Conservation (phyloP, 2,113 vertebrate genomes). For the Pelvicachromis taeniatus region DNA sequence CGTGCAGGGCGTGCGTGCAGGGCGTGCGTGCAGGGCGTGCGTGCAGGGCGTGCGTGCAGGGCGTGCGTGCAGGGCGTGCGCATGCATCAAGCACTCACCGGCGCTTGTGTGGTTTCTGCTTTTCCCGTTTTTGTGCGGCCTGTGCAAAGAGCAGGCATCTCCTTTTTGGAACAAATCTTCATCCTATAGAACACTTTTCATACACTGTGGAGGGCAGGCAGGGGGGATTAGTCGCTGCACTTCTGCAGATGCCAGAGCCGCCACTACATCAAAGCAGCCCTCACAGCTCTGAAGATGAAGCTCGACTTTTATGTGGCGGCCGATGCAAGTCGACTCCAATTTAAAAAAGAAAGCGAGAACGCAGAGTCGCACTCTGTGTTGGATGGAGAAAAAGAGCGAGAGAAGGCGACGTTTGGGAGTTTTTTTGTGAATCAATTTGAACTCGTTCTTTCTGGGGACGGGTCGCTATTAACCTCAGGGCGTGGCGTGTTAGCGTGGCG, state of each 20-base stretch:
- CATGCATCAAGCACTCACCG: background rate
- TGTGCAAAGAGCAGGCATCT: background rate
- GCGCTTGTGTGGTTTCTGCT: background rate
- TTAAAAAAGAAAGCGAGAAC: background rate
- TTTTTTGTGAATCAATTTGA: background rate
- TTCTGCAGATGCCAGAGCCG: slow-evolving; percentile 3
- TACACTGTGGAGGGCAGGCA: slow-evolving; percentile 8
- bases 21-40: too few species aligned
- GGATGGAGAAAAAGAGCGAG: background rate
- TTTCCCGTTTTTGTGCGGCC: background rate
- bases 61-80: background rate
- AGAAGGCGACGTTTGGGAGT: background rate
- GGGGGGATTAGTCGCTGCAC: slow-evolving; percentile 33
- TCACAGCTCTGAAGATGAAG: slow-evolving; percentile 28
- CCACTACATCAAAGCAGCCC: slow-evolving; percentile 35
- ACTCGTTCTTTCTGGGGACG: background rate
- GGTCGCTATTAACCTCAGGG: background rate
- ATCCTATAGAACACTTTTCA: slow-evolving; percentile 6
- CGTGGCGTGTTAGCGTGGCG: background rate
- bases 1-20: too few species aligned
- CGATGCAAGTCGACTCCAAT: background rate
- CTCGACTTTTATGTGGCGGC: background rate
- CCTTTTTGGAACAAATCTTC: slow-evolving; percentile 10
- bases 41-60: too few species aligned
- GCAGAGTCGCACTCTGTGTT: slow-evolving; percentile 1